phyloP scores from a whole-genome alignment of 2,797 vertebrate genomes.

The Melanotaenia nigrans region DNA sequence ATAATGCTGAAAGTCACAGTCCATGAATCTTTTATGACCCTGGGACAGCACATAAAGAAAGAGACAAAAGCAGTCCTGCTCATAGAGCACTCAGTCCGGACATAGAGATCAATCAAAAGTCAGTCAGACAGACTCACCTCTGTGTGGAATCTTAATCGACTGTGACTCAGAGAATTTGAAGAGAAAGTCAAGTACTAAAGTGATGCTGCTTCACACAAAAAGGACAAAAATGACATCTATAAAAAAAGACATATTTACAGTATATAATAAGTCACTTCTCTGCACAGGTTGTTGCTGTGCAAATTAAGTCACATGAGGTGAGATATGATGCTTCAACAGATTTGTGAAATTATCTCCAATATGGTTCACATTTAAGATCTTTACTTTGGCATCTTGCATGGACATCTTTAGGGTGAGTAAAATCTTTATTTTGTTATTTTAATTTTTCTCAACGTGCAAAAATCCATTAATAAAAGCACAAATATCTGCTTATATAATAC shows the following conservation, averaged over 20 bases:
- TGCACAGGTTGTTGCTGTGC: background rate
- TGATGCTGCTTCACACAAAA: conserved; percentile 8
- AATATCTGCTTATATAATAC: background rate
- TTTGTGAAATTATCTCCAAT: background rate
- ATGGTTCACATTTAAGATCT: background rate
- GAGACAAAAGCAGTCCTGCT: conserved; percentile 72
- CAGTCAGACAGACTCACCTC: conserved; percentile 48
- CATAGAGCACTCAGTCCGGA: conserved; percentile 48
- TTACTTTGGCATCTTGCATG: background rate
- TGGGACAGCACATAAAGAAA: conserved; percentile 68
- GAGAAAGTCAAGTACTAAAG: conserved; percentile 10
- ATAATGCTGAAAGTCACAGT: conserved; percentile 64
- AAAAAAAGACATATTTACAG: background rate
- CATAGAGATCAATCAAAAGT: conserved; percentile 77
- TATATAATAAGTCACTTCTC: background rate
- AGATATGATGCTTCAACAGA: background rate
- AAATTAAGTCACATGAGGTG: background rate
- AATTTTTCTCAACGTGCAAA: background rate
- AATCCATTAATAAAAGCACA: background rate
- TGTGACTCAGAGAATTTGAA: conserved; percentile 37
- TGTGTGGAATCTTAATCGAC: conserved; percentile 55
- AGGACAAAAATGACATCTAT: background rate
- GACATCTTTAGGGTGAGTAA: background rate
- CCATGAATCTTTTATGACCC: conserved; percentile 82
- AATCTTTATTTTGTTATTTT: background rate